These are phyloP conservation scores for Silurus asotus DNA, from an alignment of 2,113 vertebrate genomes.

Conservation along the genomic window DNA sequence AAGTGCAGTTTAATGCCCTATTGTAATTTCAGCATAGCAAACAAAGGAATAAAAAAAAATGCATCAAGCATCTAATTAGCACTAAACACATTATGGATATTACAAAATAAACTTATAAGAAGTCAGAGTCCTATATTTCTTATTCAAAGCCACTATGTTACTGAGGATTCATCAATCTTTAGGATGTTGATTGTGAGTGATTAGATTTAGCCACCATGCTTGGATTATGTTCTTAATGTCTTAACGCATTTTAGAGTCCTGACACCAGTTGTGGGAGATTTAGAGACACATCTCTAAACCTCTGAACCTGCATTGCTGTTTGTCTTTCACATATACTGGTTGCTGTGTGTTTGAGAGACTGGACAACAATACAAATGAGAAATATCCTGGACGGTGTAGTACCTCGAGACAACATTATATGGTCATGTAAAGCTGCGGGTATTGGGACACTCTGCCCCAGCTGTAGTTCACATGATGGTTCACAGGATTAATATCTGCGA, in stretches of 20 bases:
- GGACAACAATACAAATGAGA: background rate
- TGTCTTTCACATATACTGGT: background rate
- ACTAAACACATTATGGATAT: background rate
- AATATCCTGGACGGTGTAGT: background rate
- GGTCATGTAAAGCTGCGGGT: slow-evolving; percentile 51
- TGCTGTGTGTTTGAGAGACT: too few species aligned
- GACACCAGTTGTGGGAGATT: background rate
- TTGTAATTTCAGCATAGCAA: background rate
- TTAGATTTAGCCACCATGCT: background rate
- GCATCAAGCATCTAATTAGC: background rate
- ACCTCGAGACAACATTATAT: slow-evolving; percentile 51
- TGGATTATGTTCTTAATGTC: background rate
- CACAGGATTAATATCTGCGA: background rate
- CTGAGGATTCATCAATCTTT: background rate
- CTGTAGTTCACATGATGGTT: background rate
- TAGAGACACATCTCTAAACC: background rate
- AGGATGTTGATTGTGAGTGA: background rate
- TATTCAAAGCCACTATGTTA: background rate
- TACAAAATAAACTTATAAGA: background rate
- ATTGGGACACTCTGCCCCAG: background rate
- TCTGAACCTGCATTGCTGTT: background rate
- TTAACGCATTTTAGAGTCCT: background rate
- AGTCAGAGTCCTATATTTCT: background rate
- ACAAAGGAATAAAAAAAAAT: background rate
- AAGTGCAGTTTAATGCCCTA: background rate